Evolutionary conservation across 23 tunicate genomes (phyloP).

Genomic region (Corella eumyota): DNA sequence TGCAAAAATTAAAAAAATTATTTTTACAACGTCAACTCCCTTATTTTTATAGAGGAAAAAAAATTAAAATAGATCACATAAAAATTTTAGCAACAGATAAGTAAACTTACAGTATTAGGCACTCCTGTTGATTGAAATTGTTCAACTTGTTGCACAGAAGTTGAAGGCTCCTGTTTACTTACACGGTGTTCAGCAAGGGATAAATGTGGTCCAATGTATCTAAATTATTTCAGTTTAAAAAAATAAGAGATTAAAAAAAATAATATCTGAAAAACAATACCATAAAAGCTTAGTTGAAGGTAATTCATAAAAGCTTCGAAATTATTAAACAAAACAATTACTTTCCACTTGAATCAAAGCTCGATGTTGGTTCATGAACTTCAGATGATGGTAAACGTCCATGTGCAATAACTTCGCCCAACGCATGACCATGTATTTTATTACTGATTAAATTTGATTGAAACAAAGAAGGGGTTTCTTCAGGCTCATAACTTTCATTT

Average conservation of each 20-base stretch:
- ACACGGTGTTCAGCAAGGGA: no score
- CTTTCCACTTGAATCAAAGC: conserved; percentile 75
- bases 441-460: conserved; percentile 15
- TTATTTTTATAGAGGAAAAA: no score
- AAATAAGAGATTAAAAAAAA: no score
- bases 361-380: conserved; percentile 44
- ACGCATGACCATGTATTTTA: conserved; percentile 26
- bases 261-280: no score
- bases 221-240: no score
- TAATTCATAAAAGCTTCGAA: no score
- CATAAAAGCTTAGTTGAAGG: no score
- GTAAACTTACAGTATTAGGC: no score
- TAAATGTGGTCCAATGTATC: no score
- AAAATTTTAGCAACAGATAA: no score
- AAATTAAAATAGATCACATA: neutral
- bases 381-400: conserved; percentile 13
- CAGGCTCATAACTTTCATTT: conserved; percentile 31
- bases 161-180: neutral
- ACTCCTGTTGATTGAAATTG: neutral
- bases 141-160: neutral
- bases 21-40: no score
- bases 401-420: conserved; percentile 55
- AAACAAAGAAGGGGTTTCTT: conserved; percentile 8
- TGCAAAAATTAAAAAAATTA: conserved; percentile 12
- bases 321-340: no score